These are phyloP conservation scores for Aldabrachelys gigantea DNA, from an alignment of 2,113 vertebrate genomes.

Conservation along the genomic window DNA sequence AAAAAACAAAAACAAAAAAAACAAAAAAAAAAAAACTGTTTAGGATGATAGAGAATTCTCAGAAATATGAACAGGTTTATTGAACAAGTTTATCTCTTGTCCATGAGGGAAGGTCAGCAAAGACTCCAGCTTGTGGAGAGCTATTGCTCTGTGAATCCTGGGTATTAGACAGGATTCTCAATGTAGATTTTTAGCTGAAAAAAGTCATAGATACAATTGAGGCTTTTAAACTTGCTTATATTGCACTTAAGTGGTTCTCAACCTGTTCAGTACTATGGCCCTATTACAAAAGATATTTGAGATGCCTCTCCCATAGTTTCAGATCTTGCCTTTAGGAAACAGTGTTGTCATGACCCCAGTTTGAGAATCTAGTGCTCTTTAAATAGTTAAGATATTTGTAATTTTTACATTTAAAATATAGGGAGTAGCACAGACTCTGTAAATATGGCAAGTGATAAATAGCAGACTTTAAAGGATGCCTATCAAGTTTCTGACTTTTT, in stretches of 20 bases:
- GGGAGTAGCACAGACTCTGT: background rate
- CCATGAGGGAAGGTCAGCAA: background rate
- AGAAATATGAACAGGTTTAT: background rate
- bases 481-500: background rate
- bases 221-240: background rate
- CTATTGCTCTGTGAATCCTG: background rate
- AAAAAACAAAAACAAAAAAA: too few relatives aligned
- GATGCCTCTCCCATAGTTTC: background rate
- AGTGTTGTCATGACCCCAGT: background rate
- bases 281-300: background rate
- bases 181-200: fast-evolving
- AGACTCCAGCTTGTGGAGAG: background rate
- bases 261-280: background rate
- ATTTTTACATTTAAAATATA: background rate
- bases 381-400: fast-evolving
- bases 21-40: too few relatives aligned
- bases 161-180: background rate
- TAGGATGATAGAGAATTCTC: background rate
- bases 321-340: background rate
- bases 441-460: background rate
- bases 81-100: background rate
- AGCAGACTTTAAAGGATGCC: background rate
- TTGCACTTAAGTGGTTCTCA: background rate
- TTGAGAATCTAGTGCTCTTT: background rate
- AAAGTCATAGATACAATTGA: background rate